A percentile compares a stretch with the other conserved stretches of the same genome.
These are phyloP conservation scores for Macaria liturata DNA, from an alignment of 2,888 invertebrate genomes.

Conservation along the genomic window DNA sequence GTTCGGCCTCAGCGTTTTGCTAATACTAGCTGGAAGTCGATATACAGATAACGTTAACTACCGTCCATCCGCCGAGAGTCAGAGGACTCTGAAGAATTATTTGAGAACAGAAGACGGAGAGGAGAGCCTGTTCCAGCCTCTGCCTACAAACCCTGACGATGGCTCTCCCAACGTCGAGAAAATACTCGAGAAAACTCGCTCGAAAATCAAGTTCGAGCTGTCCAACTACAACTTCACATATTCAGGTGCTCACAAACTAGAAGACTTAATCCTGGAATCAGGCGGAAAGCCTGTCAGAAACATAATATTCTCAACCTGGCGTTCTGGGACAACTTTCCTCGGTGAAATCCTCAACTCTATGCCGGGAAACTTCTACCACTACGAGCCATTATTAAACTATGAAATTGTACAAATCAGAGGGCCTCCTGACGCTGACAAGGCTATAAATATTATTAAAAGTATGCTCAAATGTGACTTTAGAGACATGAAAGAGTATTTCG, in stretches of 20 bases:
- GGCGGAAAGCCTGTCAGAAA: slow-evolving; percentile 89
- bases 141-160: slow-evolving; percentile 67
- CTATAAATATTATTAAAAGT: slow-evolving; percentile 86
- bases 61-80: slow-evolving; percentile 71
- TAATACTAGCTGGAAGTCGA: slow-evolving; percentile 81
- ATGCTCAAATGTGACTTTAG: slow-evolving; percentile 91
- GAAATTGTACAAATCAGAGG: slow-evolving; percentile 92
- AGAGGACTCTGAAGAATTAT: slow-evolving; percentile 75
- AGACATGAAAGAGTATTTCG: slow-evolving; percentile 89
- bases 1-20: slow-evolving; percentile 77
- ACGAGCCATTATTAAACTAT: slow-evolving; percentile 93
- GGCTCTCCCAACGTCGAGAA: slow-evolving; percentile 66
- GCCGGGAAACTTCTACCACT: slow-evolving; percentile 95
- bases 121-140: slow-evolving; percentile 52
- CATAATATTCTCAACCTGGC: slow-evolving; percentile 93
- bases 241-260: slow-evolving; percentile 78
- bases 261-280: slow-evolving; percentile 87
- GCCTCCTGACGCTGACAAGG: slow-evolving; percentile 86
- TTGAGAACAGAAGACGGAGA: slow-evolving; percentile 84
- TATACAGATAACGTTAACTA: slow-evolving; percentile 80
- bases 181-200: slow-evolving; percentile 64
- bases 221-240: slow-evolving; percentile 63
- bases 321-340: slow-evolving; percentile 95
- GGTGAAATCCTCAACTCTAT: slow-evolving; percentile 93
- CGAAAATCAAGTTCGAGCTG: slow-evolving; percentile 67